Percentiles rank a stretch among this genome's conserved stretches.
Evolutionary conservation across 2,113 vertebrate genomes (phyloP).

Genomic region (Lamprotornis superbus): DNA sequence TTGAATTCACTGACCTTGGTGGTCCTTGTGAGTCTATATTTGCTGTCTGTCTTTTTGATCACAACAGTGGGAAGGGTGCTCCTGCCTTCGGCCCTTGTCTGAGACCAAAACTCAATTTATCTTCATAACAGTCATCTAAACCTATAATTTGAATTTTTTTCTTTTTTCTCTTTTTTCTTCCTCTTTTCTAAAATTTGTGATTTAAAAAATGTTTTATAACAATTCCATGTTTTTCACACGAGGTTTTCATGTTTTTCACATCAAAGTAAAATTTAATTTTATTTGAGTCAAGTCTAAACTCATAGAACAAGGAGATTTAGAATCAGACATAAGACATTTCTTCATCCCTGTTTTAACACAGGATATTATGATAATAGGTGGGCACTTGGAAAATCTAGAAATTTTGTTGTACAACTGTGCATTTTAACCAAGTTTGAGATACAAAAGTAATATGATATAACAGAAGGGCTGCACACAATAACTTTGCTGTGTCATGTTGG

Average conservation of each 20-base stretch:
- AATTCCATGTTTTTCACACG: background rate
- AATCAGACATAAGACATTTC: background rate
- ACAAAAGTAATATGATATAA: background rate
- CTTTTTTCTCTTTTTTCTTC: background rate
- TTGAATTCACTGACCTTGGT: slow-evolving; percentile 3
- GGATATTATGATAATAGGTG: background rate
- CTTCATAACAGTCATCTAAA: background rate
- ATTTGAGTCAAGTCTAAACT: background rate
- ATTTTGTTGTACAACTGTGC: background rate
- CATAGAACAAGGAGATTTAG: background rate
- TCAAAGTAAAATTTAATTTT: background rate
- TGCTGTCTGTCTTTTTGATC: background rate
- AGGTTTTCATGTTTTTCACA: background rate
- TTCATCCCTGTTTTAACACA: background rate
- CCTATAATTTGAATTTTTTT: background rate
- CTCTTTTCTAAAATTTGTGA: background rate
- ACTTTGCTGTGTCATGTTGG: background rate
- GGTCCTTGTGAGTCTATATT: background rate
- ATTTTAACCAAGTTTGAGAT: background rate
- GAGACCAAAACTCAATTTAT: background rate
- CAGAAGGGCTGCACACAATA: background rate
- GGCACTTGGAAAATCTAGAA: background rate
- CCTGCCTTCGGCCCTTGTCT: background rate
- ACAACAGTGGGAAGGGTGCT: background rate
- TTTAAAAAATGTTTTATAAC: background rate